Conservation (phyloP, 2,113 vertebrate species). For the Vireo altiloquus region DNA sequence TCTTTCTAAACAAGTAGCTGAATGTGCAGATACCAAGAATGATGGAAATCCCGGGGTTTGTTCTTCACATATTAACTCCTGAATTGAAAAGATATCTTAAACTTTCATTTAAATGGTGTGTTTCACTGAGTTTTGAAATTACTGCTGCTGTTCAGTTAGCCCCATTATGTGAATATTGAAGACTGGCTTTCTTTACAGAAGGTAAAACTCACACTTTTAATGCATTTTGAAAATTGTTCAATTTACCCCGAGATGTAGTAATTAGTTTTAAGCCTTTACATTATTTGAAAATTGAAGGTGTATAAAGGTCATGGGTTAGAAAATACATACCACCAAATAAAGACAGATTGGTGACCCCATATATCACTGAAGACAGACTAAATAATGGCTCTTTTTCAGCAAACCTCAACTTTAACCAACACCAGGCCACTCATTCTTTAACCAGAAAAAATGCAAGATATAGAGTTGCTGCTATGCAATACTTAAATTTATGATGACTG, state of each 20-base stretch:
- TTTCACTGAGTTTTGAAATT: not conserved
- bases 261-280: not conserved
- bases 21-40: not conserved
- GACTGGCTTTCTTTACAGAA: not conserved
- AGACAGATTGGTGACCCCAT: not conserved
- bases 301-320: not conserved
- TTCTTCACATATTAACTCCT: not conserved
- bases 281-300: not conserved
- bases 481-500: not conserved
- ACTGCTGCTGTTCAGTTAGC: not conserved
- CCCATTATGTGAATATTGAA: not conserved
- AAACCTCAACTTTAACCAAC: not conserved
- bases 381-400: not conserved
- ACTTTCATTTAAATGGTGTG: not conserved
- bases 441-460: not conserved
- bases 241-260: not conserved
- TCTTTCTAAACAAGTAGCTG: not conserved
- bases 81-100: not conserved
- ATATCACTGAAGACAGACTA: not conserved
- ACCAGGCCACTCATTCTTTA: not conserved
- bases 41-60: not conserved
- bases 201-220: not conserved
- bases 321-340: not conserved
- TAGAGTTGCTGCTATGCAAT: not conserved
- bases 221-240: not conserved